Percentiles rank a stretch among this genome's conserved stretches.
phyloP scores from a whole-genome alignment of 2,888 invertebrate species.

The Eustalomyia histrio region DNA sequence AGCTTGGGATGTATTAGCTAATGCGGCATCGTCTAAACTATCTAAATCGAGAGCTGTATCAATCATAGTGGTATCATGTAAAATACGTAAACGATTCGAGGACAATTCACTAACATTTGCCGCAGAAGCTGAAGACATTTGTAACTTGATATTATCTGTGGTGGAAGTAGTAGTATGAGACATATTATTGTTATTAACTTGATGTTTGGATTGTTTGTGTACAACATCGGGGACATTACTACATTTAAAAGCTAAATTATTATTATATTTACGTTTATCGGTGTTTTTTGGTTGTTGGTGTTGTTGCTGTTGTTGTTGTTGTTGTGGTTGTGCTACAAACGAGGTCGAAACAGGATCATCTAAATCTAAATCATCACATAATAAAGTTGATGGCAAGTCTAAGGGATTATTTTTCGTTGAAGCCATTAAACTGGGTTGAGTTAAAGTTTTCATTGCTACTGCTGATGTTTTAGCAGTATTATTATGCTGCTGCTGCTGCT shows the following conservation, averaged over 20 bases:
- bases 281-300: constrained; percentile 40
- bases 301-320: constrained; percentile 40
- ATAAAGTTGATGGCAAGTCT: constrained; percentile 74
- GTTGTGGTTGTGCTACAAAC: constrained; percentile 71
- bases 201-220: constrained; percentile 44
- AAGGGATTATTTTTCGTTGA: constrained; percentile 61
- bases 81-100: constrained; percentile 87
- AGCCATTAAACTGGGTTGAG: constrained; percentile 24
- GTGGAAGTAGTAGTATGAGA: constrained; percentile 39
- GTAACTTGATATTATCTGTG: constrained; percentile 52
- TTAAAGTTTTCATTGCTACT: constrained; percentile 3
- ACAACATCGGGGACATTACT: constrained; percentile 54
- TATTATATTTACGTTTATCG: constrained; percentile 64
- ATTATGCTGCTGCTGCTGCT: constrained; percentile 3
- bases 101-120: constrained; percentile 76
- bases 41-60: constrained; percentile 93
- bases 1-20: constrained; percentile 85
- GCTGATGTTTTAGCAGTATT: background rate
- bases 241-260: constrained; percentile 51
- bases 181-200: constrained; percentile 52
- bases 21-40: constrained; percentile 88
- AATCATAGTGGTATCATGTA: constrained; percentile 94
- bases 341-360: constrained; percentile 79
- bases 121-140: constrained; percentile 37
- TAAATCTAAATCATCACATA: constrained; percentile 79